These are phyloP conservation scores for Drosophila lini DNA, from an alignment of 1,140 invertebrate genomes.

Conservation along the genomic window DNA sequence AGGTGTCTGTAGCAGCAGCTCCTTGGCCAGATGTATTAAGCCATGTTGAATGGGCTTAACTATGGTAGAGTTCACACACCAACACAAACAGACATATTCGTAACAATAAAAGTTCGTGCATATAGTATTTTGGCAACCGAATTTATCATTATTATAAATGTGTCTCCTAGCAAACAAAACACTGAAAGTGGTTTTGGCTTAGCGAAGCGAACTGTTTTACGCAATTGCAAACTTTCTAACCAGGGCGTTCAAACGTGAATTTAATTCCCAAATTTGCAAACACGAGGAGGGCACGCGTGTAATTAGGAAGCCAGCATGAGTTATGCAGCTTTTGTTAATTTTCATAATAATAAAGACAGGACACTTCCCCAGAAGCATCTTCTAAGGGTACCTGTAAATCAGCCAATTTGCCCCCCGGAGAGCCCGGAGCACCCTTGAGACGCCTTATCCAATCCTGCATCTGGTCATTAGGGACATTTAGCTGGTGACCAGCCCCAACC, in stretches of 20 bases:
- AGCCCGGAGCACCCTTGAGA: neutral
- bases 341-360: constrained; percentile 17
- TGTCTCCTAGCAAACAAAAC: constrained; percentile 16
- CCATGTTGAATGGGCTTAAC: constrained; percentile 25
- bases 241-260: constrained; percentile 30
- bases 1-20: constrained; percentile 17
- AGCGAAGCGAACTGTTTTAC: constrained; percentile 32
- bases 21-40: constrained; percentile 24
- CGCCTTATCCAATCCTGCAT: constrained; percentile 13
- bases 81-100: neutral
- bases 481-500: constrained; percentile 18
- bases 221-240: constrained; percentile 37
- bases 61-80: constrained; percentile 4
- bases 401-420: neutral
- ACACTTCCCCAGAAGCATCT: neutral
- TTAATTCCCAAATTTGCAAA: constrained; percentile 26
- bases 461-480: constrained; percentile 27
- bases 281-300: constrained; percentile 4
- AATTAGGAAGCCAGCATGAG: constrained; percentile 21
- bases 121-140: constrained; percentile 24
- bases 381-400: constrained; percentile 8
- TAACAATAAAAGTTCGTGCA: constrained; percentile 25
- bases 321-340: neutral
- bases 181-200: constrained; percentile 24
- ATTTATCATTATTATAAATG: constrained; percentile 37